Conservation (phyloP, 2,888 invertebrate species). For the Celastrina argiolus region DNA sequence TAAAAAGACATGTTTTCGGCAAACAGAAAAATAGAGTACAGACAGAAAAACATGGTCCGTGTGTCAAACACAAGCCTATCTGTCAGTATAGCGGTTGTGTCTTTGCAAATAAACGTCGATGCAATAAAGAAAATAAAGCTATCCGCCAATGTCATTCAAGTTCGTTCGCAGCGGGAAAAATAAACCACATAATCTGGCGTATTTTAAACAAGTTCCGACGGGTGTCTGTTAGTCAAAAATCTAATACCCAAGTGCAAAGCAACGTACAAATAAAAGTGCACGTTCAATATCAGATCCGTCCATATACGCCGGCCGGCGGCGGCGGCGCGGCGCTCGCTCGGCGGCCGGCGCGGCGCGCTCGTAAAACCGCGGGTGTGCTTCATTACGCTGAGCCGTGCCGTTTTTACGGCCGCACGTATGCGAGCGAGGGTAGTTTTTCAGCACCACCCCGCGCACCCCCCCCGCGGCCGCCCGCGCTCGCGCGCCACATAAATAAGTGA, state of each 20-base stretch:
- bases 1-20: too few relatives aligned
- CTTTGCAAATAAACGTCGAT: not conserved
- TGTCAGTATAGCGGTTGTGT: not conserved
- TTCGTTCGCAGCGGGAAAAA: not conserved
- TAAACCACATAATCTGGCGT: not conserved
- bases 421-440: conserved; percentile 70
- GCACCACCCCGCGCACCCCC: conserved; percentile 46
- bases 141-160: not conserved
- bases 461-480: conserved; percentile 49
- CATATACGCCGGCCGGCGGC: conserved; percentile 64
- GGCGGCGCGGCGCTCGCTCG: conserved; percentile 36
- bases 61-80: not conserved
- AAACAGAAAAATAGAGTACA: too few relatives aligned
- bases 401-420: conserved; percentile 34
- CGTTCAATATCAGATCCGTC: conserved; percentile 62
- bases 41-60: not conserved
- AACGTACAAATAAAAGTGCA: conserved; percentile 34
- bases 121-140: conserved; percentile 1
- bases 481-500: conserved; percentile 72
- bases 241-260: not conserved
- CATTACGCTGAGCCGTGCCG: conserved; percentile 65
- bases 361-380: conserved; percentile 71
- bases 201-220: not conserved
- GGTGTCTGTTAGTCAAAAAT: conserved; percentile 13
- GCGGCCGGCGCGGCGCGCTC: conserved; percentile 56